A percentile compares a stretch with the other conserved stretches of the same genome.
Conservation (phyloP, 2,888 invertebrate species). For the Erebia palarica region DNA sequence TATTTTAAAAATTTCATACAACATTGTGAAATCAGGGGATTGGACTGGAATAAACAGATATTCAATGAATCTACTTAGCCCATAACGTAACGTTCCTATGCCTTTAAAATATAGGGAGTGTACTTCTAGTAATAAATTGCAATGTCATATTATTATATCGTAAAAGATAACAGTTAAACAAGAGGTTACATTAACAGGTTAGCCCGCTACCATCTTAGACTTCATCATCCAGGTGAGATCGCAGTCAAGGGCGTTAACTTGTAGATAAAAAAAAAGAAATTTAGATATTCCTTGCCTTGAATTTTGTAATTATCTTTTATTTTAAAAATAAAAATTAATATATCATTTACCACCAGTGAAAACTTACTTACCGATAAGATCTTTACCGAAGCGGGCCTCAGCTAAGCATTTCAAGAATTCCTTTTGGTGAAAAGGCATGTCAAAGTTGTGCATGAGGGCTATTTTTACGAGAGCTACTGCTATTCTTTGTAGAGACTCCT, state of each 20-base stretch:
- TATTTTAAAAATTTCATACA: conserved; percentile 80
- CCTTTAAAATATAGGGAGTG: neutral
- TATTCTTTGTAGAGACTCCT: conserved; percentile 80
- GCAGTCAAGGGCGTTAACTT: no score
- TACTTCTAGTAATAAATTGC: neutral
- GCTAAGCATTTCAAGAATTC: conserved; percentile 84
- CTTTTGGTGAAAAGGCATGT: conserved; percentile 84
- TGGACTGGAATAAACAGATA: conserved; percentile 57
- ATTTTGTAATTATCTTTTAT: neutral
- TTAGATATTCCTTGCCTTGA: neutral
- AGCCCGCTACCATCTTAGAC: no score
- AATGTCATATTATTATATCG: no score
- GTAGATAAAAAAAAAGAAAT: no score
- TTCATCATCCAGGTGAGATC: no score
- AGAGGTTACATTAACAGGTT: no score
- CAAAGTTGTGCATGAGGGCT: conserved; percentile 83
- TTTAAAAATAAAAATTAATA: no score
- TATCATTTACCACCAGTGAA: neutral
- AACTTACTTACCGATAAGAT: conserved; percentile 68
- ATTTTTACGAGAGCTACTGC: conserved; percentile 83
- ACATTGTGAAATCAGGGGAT: conserved; percentile 65
- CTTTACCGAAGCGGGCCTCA: conserved; percentile 80
- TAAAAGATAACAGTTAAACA: no score
- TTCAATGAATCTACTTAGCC: neutral
- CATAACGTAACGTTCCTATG: neutral